Evolutionary conservation across 2,113 vertebrate species (phyloP).

Genomic region (Brachyistius frenatus): DNA sequence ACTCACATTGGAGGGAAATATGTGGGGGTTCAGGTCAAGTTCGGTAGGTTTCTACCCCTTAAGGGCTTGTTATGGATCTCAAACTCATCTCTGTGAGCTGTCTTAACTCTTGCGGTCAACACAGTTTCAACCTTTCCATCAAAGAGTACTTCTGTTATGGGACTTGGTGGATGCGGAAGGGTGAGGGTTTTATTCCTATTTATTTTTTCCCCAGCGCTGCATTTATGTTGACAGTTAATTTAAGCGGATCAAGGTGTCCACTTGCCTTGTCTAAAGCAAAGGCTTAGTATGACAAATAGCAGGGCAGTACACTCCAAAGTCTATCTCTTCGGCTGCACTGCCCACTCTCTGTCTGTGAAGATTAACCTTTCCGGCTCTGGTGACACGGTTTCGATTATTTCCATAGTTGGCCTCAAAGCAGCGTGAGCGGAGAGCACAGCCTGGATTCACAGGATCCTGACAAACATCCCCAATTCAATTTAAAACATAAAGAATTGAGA

Average conservation of each 20-base stretch:
- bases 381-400: slow-evolving; percentile 76
- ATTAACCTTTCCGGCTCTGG: slow-evolving; percentile 76
- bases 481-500: slow-evolving; percentile 7
- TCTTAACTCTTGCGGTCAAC: slow-evolving; percentile 57
- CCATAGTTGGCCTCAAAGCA: slow-evolving; percentile 51
- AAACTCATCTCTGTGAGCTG: slow-evolving; percentile 65
- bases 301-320: slow-evolving; percentile 74
- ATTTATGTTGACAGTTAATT: slow-evolving; percentile 84
- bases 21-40: slow-evolving; percentile 48
- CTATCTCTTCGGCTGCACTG: slow-evolving; percentile 66
- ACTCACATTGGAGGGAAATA: slow-evolving; percentile 29
- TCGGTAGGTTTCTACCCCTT: slow-evolving; percentile 53
- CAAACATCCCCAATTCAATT: slow-evolving; percentile 50
- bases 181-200: slow-evolving; percentile 54
- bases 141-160: slow-evolving; percentile 43
- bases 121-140: slow-evolving; percentile 60
- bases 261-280: slow-evolving; percentile 73
- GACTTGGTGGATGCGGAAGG: slow-evolving; percentile 18
- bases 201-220: slow-evolving; percentile 64
- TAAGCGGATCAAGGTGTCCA: slow-evolving; percentile 80
- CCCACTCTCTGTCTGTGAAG: slow-evolving; percentile 75
- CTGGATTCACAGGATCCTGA: slow-evolving; percentile 50
- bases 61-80: slow-evolving; percentile 73
- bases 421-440: slow-evolving; percentile 12
- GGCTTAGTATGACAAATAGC: slow-evolving; percentile 81